Evolutionary conservation across 2,888 invertebrate genomes (phyloP), one percentile per base, ranked within the genome.

Genomic region (Tipula helvola): DNA sequence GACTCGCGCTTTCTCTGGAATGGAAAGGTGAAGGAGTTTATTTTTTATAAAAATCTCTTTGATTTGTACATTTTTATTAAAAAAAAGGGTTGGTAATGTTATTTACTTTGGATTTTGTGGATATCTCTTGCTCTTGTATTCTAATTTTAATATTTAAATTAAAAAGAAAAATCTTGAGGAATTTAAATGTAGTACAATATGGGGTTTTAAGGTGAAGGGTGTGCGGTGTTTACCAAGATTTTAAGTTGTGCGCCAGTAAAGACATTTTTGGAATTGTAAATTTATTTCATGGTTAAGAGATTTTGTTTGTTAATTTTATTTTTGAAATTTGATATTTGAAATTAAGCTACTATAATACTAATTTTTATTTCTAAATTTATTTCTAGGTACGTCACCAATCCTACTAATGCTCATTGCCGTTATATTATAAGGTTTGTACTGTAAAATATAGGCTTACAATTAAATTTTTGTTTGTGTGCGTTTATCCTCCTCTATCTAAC

Each of bases 131-230:
- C 28, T 71, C 12, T 28, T 28, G 12, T 28, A 71, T 71, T 71
- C 71, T 71, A 71, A 71, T 71, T 71, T 71, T 71, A 71, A 71
- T 71, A 71, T 71, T 71, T 71, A 71, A 71, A 71, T 71, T 71
- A 71, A 71, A 71, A 71, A 28, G 10, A 52, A 16, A n/a, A 44
- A 44, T 44, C 44, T 44, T 44, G 44, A 44, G 16, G 16, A 16
- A 16, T 57, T 16, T 16, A 57, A 57, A 28, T 71, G 28, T 71
- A 71, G 71, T 71, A 71, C 28, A 71, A 2, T 8, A 71, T 71
- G 12, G 71, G 71, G 28, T 28, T 28, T 28, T 71, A 71, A 71
- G 71, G 10, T 10, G 28, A 28, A 28, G 18, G 71, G 71, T 1
- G 13, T 52, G 28, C 18, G 28, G 28, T 10, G 71, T 28, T 28